These are phyloP conservation scores for Sturnus vulgaris DNA, from an alignment of 2,113 vertebrate species.

Conservation along the genomic window DNA sequence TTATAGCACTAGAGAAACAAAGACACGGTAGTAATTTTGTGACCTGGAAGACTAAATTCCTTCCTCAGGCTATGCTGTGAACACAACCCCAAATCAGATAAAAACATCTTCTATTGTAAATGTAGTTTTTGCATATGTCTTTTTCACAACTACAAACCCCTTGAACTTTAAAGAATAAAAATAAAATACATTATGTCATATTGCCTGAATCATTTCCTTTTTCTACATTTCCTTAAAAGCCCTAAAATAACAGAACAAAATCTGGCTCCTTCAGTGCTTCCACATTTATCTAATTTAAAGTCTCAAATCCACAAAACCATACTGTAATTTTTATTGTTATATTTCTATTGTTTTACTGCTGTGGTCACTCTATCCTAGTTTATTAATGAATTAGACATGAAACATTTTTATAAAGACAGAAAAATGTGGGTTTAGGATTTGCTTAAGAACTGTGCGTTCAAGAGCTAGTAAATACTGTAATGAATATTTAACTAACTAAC, in stretches of 20 bases:
- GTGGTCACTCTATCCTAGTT: background rate
- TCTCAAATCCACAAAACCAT: background rate
- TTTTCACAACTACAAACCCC: constrained; percentile 61
- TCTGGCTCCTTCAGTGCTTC: constrained; percentile 32
- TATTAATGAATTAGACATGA: background rate
- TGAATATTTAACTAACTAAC: background rate
- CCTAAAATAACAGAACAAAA: constrained; percentile 66
- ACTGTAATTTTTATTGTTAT: background rate
- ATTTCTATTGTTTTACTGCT: background rate
- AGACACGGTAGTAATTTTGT: background rate
- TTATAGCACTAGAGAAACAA: background rate
- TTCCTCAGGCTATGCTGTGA: background rate
- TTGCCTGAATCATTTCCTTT: constrained; percentile 69
- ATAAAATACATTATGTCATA: constrained; percentile 71
- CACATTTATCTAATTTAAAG: constrained; percentile 1
- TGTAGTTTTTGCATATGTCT: constrained; percentile 57
- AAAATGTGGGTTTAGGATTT: background rate
- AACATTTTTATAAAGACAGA: background rate
- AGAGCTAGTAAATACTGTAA: background rate
- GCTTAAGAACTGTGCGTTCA: background rate
- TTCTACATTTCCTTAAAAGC: constrained; percentile 70
- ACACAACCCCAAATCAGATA: background rate
- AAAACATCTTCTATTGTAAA: background rate
- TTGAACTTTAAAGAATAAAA: constrained; percentile 70
- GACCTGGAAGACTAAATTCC: background rate